Conservation (phyloP, 2,797 vertebrate genomes). For the Choloepus didactylus region DNA sequence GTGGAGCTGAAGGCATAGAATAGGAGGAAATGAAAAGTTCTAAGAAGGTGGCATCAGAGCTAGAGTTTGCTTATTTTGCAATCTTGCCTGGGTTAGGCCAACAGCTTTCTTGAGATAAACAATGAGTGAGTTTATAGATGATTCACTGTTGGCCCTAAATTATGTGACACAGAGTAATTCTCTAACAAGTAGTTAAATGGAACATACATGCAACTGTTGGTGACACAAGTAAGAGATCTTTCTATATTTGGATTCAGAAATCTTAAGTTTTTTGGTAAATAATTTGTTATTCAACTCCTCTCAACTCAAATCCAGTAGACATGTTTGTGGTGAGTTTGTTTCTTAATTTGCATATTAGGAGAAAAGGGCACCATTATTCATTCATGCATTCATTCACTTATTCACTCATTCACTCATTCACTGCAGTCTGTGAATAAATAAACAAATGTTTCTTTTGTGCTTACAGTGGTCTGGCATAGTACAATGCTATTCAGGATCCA, state of each 20-base stretch:
- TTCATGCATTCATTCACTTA: not conserved
- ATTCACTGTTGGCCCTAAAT: not conserved
- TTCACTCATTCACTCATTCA: not conserved
- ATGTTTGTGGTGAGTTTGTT: not conserved
- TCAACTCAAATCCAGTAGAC: slow-evolving; percentile 1
- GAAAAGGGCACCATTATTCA: not conserved
- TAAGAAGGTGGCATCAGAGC: not conserved
- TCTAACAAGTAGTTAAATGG: not conserved
- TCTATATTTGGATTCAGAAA: not conserved
- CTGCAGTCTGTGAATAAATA: not conserved
- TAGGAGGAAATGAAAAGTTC: not conserved
- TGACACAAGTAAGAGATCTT: not conserved
- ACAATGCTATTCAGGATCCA: not conserved
- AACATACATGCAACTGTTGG: not conserved
- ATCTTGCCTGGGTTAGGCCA: not conserved
- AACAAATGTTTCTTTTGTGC: not conserved
- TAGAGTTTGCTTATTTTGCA: slow-evolving; percentile 15
- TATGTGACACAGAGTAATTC: not conserved
- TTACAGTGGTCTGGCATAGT: not conserved
- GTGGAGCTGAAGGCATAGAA: accelerated
- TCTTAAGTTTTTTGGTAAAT: slow-evolving; percentile 25
- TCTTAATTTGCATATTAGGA: not conserved
- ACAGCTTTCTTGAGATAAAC: slow-evolving; percentile 20
- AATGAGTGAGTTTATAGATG: not conserved
- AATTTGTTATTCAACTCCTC: slow-evolving; percentile 7